These are phyloP conservation scores for Lindbergichthys nudifrons DNA, from an alignment of 2,797 vertebrate genomes.

Conservation along the genomic window DNA sequence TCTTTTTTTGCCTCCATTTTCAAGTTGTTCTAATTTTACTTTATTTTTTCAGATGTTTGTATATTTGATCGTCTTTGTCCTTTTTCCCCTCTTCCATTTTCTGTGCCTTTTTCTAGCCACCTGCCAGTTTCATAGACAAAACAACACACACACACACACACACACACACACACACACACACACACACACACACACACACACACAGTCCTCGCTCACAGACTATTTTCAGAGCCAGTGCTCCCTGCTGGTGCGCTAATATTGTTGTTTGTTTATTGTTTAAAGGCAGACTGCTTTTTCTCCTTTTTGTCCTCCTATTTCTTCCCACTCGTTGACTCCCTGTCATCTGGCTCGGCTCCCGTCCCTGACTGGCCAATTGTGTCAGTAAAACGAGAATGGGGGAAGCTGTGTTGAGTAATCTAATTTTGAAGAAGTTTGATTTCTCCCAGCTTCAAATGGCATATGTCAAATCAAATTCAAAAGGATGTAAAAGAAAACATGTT, in stretches of 20 bases:
- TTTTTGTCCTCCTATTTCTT: slow-evolving; percentile 3
- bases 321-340: slow-evolving; percentile 30
- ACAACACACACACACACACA: slow-evolving; percentile 21
- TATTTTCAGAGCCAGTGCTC: slow-evolving; percentile 35
- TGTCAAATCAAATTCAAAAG: too few species aligned
- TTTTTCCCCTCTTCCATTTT: not conserved
- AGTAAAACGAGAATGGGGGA: not conserved
- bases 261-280: slow-evolving; percentile 66
- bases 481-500: not conserved
- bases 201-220: slow-evolving; percentile 11
- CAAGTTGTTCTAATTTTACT: not conserved
- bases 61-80: too few species aligned
- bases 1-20: slow-evolving; percentile 11
- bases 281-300: slow-evolving; percentile 7
- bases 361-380: not conserved
- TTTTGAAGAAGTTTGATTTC: not conserved
- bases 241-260: slow-evolving; percentile 65
- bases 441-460: too few species aligned
- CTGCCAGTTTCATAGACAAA: slow-evolving; percentile 18
- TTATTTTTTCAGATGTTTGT: too few species aligned
- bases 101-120: slow-evolving; percentile 9
- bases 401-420: not conserved
- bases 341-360: slow-evolving; percentile 51
- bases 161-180: too few species aligned
- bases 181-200: too few species aligned